Base-by-base conservation (phyloP, 2,888 invertebrate genomes). In the Acleris laterana region DNA sequence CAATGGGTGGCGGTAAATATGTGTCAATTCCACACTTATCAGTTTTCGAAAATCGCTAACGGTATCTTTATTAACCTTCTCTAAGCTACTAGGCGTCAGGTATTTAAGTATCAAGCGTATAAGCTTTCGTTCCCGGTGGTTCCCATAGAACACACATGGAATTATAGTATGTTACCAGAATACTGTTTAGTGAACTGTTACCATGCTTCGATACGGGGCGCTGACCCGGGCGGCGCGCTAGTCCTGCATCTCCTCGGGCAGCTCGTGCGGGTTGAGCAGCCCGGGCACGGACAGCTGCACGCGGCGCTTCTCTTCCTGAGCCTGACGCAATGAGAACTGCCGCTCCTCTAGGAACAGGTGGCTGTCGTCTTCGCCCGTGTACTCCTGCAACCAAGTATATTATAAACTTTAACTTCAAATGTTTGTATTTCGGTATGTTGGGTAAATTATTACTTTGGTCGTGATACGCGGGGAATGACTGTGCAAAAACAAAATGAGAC, bases 321-420 rank as follows among this genome's bases (percentile, higher is more conserved):
- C 99, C 80, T 95, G 94, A 74, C 96, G 96, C 72, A 99, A 95
- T 68, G 98, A 96, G 72, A 95, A 95, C 89, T 99, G 97, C 77
- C 99, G 95, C 88, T 99, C 99, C 85, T 99, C 99, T 82, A 99
- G 93, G 93, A 97, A 99, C 82, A 99, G 94, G 93, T 99, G 99
- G 69, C 97, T 96, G 90, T 99, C 98, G 85, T 99, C 99, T 88
- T 99, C 99, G 52, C 99, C 99, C 32, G 99, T 98, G 88, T 97
- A 99, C 93, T 99, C 99, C 99, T 99, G 87, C 4, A 52, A n/a
- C 48, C 17, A 49, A 25, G 17, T 38, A 4, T 4, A 38, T 38
- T 38, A 32, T 9, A 9, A 32, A 3, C 9, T 9, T 32, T 9
- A 9, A 32, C 9, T 32, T 32, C 32, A 32, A 9, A 9, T 32